Percentiles rank a stretch among this genome's conserved stretches.
Evolutionary conservation across 2,888 invertebrate species (phyloP).

Genomic region (Lasioglossum malachurum): DNA sequence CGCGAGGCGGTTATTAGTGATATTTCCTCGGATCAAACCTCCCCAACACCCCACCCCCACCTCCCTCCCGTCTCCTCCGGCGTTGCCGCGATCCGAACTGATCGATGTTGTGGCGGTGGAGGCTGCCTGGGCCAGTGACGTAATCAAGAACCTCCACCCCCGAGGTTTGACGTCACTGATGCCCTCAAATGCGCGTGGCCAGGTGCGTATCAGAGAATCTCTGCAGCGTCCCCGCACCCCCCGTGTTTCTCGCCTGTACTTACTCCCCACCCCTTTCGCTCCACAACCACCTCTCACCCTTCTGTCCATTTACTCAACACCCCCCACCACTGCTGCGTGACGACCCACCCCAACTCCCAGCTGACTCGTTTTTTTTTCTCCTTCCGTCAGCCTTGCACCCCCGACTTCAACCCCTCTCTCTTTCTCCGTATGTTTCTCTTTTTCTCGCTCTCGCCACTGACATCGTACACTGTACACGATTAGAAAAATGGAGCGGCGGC

Average conservation of each 20-base stretch:
- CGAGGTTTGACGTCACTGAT: slow-evolving; percentile 81
- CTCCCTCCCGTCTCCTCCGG: background rate
- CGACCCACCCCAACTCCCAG: slow-evolving; percentile 9
- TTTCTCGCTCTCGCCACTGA: background rate
- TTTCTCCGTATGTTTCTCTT: background rate
- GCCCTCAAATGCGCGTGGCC: slow-evolving; percentile 81
- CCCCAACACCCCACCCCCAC: background rate
- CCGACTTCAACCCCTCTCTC: background rate
- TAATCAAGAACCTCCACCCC: slow-evolving; percentile 78
- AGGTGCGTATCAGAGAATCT: slow-evolving; percentile 73
- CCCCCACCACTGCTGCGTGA: background rate
- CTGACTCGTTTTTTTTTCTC: slow-evolving; percentile 12
- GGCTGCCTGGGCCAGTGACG: slow-evolving; percentile 80
- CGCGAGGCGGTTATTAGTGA: slow-evolving; percentile 66
- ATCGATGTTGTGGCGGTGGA: slow-evolving; percentile 72
- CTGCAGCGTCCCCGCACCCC: slow-evolving; percentile 50
- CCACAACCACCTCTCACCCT: background rate
- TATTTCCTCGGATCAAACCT: slow-evolving; percentile 58
- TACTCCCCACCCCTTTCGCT: background rate
- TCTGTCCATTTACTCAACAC: slow-evolving; percentile 1
- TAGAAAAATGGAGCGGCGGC: slow-evolving; percentile 62
- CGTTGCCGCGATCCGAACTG: slow-evolving; percentile 53
- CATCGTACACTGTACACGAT: slow-evolving; percentile 42
- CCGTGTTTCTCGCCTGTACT: slow-evolving; percentile 17
- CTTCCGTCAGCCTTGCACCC: slow-evolving; percentile 32